Conservation (phyloP, 2,797 vertebrate species). For the Acanthurus tractus region DNA sequence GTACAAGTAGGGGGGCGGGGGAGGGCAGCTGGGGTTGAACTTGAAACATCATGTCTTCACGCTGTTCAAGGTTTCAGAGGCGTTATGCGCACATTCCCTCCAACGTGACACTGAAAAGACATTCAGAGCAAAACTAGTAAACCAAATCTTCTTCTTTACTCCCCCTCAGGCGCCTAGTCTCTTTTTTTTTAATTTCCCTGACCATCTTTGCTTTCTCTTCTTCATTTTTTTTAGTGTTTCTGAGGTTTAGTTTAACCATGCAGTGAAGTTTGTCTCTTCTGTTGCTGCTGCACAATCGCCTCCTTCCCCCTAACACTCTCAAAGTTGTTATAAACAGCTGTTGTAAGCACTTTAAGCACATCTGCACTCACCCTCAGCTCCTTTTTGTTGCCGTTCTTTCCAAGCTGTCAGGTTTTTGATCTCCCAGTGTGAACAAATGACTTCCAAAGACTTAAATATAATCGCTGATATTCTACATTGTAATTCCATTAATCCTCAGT, state of each 20-base stretch:
- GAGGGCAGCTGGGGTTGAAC: constrained; percentile 52
- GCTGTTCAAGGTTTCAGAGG: constrained; percentile 61
- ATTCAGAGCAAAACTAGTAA: constrained; percentile 36
- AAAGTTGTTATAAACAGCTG: constrained; percentile 6
- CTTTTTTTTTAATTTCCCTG: background rate
- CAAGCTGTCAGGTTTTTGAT: constrained; percentile 30
- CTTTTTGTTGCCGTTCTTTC: constrained; percentile 26
- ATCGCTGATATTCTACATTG: constrained; percentile 33
- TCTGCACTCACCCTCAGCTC: constrained; percentile 47
- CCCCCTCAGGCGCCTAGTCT: constrained; percentile 5
- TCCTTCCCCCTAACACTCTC: constrained; percentile 18
- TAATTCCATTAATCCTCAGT: constrained; percentile 50
- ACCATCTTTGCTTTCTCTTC: background rate
- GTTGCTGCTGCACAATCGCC: background rate
- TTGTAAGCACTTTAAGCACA: constrained; percentile 31
- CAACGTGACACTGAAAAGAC: constrained; percentile 40
- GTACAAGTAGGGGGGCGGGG: background rate
- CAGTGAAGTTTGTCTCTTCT: background rate
- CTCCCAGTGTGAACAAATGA: constrained; percentile 21
- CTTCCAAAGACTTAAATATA: constrained; percentile 32
- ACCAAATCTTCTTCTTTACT: constrained; percentile 21
- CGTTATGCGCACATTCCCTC: constrained; percentile 50
- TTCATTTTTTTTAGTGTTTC: constrained; percentile 2
- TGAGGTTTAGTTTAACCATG: constrained; percentile 8
- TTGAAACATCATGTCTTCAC: constrained; percentile 64